phyloP scores from a whole-genome alignment of 2,113 vertebrate genomes.

The Rynchops niger region DNA sequence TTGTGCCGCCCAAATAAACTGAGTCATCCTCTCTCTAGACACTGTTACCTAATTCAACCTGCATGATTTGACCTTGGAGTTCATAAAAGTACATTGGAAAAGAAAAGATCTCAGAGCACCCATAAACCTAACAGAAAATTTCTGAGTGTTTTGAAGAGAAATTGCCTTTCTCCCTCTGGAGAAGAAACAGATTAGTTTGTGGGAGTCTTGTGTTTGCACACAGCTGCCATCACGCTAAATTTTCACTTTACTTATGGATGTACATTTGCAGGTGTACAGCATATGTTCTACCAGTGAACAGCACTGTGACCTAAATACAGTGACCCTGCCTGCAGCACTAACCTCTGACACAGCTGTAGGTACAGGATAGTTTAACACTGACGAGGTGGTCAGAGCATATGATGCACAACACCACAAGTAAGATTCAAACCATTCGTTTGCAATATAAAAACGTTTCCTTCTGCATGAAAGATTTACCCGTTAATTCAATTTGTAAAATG shows the following conservation, averaged over 20 bases:
- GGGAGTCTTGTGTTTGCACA: background rate
- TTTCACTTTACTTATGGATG: background rate
- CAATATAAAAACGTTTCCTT: background rate
- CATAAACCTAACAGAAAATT: background rate
- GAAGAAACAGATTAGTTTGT: background rate
- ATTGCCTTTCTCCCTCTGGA: background rate
- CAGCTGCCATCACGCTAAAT: background rate
- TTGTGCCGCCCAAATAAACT: slow-evolving; percentile 27
- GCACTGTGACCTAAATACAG: background rate
- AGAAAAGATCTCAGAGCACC: background rate
- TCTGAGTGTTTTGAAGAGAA: background rate
- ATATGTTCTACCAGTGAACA: background rate
- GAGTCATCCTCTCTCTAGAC: slow-evolving; percentile 54
- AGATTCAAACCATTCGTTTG: background rate
- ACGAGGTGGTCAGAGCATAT: background rate
- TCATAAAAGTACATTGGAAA: background rate
- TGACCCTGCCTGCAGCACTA: background rate
- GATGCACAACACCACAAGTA: background rate
- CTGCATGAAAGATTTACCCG: background rate
- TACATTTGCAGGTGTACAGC: background rate
- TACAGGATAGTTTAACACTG: background rate
- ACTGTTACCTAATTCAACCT: slow-evolving; percentile 29
- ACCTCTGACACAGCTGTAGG: background rate
- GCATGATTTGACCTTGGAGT: slow-evolving; percentile 42
- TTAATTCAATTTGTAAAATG: background rate